Percentiles rank a stretch among this genome's conserved stretches.
phyloP scores from a whole-genome alignment of 2,797 vertebrate genomes.

The Setipinna tenuifilis region DNA sequence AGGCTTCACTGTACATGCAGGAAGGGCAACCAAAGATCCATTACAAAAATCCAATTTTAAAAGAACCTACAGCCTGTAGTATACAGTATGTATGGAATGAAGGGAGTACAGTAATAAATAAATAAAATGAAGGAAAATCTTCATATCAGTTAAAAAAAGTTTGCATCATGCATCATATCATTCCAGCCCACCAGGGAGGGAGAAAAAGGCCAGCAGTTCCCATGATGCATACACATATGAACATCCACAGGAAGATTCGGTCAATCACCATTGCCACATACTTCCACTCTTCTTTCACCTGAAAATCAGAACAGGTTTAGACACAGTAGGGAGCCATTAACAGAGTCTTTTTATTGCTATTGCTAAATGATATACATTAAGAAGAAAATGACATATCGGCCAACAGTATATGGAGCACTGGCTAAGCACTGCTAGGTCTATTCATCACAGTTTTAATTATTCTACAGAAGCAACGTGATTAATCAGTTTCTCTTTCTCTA shows the following conservation, averaged over 20 bases:
- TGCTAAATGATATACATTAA: not conserved
- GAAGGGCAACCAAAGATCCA: no score
- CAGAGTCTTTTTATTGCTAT: not conserved
- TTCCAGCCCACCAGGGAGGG: conserved; percentile 92
- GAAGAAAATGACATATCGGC: no score
- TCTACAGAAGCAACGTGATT: not conserved
- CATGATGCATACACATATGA: conserved; percentile 89
- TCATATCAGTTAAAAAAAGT: not conserved
- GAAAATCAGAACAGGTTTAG: conserved; percentile 13
- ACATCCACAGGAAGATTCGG: conserved; percentile 96
- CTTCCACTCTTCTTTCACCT: conserved; percentile 97
- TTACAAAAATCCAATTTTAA: no score
- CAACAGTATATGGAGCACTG: no score
- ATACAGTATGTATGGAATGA: no score
- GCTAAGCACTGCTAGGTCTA: no score
- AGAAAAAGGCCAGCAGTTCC: conserved; percentile 93
- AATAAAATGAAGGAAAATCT: not conserved
- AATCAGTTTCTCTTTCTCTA: not conserved
- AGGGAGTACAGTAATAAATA: not conserved
- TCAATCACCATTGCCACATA: conserved; percentile 96
- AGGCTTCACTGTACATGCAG: no score
- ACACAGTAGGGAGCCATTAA: not conserved
- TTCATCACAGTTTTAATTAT: not conserved
- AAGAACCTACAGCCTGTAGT: no score
- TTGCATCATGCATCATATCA: conserved; percentile 78